Evolutionary conservation across 1,140 invertebrate species (phyloP), one percentile per base, ranked within the genome.

Genomic region (Brachionus plicatilis): DNA sequence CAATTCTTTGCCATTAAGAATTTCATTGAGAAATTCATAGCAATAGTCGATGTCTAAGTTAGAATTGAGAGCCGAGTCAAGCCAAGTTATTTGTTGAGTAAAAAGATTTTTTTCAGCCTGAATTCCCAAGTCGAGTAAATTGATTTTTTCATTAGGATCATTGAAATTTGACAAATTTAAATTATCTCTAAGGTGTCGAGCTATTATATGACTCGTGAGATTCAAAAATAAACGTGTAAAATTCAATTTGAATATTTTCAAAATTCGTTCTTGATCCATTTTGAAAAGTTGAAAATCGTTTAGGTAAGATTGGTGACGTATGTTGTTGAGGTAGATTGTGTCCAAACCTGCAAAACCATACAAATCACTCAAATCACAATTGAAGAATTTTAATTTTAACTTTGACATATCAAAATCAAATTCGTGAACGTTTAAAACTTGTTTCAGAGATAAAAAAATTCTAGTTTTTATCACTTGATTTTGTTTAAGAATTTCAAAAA

Each of bases 31-130:
- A 72, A 72, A 41, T 1, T 72, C 37, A 17, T 72, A 72, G 17
- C 29, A 72, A 47, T 72, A 72, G 2, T 72, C 37, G 11, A 72
- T 72, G 17, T 72, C 37, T 41, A 72, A 17, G 24, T 43, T 72
- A 7, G 33, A 41, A 24, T 72, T 72, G 7, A 72, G 41, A 72
- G 68, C 68, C 8, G 68, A 72, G 41, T 72, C 37, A 17, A 72
- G 41, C 68, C 68, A 72, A 72, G 29, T 43, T 72, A 72, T 72
- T 72, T 43, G 29, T 17, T 72, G 68, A 72, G 68, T 72, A 41
- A 72, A 72, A 41, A 72, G 41, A 43, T 72, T 43, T 72, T 72
- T 72, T 43, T 72, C 68, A 20, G 37, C 33, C 43, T 20, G 33
- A 41, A 41, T 43, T 17, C 37, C 33, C 8, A 72, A 43, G 7